Percentiles rank a stretch among this genome's conserved stretches.
phyloP scores from a whole-genome alignment of 2,113 vertebrate species.

The Gallinago jamesoni region DNA sequence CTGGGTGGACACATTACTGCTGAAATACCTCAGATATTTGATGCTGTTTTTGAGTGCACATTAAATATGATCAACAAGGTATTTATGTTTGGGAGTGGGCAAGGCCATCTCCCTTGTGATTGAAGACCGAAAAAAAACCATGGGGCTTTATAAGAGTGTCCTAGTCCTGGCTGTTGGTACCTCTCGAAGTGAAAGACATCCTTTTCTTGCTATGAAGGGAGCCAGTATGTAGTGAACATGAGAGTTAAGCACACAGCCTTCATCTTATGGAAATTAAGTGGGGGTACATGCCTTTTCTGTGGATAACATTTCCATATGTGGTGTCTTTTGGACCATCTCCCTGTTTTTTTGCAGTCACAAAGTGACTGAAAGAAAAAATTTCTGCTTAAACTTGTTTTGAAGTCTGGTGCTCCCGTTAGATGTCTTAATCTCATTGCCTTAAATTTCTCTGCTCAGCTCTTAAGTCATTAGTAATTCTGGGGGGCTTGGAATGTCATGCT shows the following conservation, averaged over 20 bases:
- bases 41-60: slow-evolving; percentile 98
- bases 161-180: neutral
- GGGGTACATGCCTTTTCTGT: neutral
- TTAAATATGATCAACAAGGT: slow-evolving; percentile 99
- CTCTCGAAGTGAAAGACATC: neutral
- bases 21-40: slow-evolving; percentile 99
- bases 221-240: neutral
- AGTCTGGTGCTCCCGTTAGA: neutral
- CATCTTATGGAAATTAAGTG: fast-evolving
- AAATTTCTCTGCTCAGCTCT: neutral
- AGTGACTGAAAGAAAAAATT: neutral
- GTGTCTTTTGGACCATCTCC: neutral
- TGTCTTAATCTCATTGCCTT: neutral
- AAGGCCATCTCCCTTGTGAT: neutral
- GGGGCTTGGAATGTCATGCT: neutral
- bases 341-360: neutral
- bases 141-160: neutral
- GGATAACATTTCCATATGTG: fast-evolving
- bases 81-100: neutral
- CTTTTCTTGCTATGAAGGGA: neutral
- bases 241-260: neutral
- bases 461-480: neutral
- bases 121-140: neutral
- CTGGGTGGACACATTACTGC: slow-evolving; percentile 95
- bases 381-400: neutral